A percentile compares a stretch with the other conserved stretches of the same genome.
phyloP scores from a whole-genome alignment of 2,113 vertebrate species.

The Thomomys bottae region DNA sequence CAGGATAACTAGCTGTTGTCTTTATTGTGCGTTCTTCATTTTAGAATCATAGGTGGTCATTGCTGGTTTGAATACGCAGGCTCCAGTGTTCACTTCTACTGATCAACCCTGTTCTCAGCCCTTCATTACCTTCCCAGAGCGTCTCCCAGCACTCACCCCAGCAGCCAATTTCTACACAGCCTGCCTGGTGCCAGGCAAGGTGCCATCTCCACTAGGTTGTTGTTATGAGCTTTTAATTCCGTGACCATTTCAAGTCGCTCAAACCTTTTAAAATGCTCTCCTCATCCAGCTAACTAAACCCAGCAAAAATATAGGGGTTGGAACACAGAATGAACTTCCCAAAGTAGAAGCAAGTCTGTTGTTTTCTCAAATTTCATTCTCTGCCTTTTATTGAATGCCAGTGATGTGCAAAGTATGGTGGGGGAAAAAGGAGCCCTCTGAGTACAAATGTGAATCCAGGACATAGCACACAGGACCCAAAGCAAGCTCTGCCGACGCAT shows the following conservation, averaged over 20 bases:
- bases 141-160: not conserved
- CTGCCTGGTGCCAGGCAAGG: too few species aligned
- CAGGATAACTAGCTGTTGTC: not conserved
- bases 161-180: not conserved
- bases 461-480: not conserved
- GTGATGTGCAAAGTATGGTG: not conserved
- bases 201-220: too few species aligned
- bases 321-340: constrained; percentile 18
- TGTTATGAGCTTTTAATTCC: not conserved
- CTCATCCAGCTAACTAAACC: not conserved
- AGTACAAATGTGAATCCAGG: not conserved
- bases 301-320: not conserved
- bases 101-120: not conserved
- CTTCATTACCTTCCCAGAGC: not conserved
- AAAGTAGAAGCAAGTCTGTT: not conserved
- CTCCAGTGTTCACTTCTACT: not conserved
- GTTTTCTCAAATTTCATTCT: constrained; percentile 29
- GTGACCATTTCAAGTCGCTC: not conserved
- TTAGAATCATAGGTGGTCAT: not conserved
- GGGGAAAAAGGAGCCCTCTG: too few species aligned
- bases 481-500: not conserved
- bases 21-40: not conserved
- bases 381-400: constrained; percentile 18
- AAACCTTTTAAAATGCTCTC: not conserved
- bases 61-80: not conserved